Percentiles rank a stretch among this genome's conserved stretches.
These are phyloP conservation scores for Echeneis naucrates DNA, from an alignment of 2,797 vertebrate species.

Conservation along the genomic window DNA sequence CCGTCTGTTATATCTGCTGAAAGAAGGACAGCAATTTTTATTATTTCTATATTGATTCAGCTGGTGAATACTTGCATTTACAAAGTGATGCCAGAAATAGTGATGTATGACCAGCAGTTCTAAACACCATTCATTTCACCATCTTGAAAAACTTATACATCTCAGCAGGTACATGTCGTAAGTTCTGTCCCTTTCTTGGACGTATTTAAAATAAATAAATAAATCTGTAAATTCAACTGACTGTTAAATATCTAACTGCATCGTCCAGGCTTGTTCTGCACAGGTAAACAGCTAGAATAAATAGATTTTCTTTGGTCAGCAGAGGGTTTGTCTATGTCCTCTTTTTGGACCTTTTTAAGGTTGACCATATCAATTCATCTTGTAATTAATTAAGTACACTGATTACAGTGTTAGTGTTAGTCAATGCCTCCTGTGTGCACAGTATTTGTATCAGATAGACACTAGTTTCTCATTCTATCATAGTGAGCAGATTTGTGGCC, in stretches of 20 bases:
- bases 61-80: neutral
- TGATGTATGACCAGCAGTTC: neutral
- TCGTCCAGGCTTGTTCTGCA: neutral
- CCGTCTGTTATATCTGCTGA: neutral
- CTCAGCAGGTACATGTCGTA: neutral
- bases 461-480: slow-evolving; percentile 11
- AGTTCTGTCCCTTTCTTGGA: neutral
- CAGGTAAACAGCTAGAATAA: slow-evolving; percentile 1
- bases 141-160: too few relatives aligned
- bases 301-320: neutral
- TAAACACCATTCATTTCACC: neutral
- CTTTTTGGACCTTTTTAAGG: neutral
- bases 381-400: neutral
- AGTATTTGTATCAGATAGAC: slow-evolving; percentile 9
- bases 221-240: too few relatives aligned
- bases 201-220: too few relatives aligned
- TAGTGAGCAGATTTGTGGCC: slow-evolving; percentile 25
- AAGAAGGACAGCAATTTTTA: neutral
- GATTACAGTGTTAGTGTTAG: neutral
- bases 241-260: neutral
- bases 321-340: neutral
- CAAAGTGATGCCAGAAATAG: neutral
- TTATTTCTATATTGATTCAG: neutral
- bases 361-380: neutral
- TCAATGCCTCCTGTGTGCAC: neutral